Percentiles rank a stretch among this genome's conserved stretches.
These are phyloP conservation scores for Lymantria monacha DNA, from an alignment of 2,888 invertebrate species.

Conservation along the genomic window DNA sequence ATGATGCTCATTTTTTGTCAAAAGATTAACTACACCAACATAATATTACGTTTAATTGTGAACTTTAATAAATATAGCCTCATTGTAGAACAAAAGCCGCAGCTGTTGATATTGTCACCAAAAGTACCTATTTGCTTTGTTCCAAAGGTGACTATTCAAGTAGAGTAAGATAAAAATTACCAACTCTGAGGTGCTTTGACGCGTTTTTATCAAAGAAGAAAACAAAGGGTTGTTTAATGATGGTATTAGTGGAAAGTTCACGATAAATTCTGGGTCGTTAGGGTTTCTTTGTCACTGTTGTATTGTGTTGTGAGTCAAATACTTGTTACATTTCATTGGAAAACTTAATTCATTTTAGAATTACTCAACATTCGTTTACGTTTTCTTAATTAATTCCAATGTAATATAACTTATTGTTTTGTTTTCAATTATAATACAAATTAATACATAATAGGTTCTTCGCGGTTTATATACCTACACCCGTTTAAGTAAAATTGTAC, in stretches of 20 bases:
- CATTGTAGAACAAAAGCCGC: conserved; percentile 38
- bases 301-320: conserved; percentile 67
- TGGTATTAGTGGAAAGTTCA: conserved; percentile 78
- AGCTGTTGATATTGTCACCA: conserved; percentile 53
- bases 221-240: conserved; percentile 80
- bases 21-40: conserved; percentile 14
- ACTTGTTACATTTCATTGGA: conserved; percentile 54
- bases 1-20: conserved; percentile 15
- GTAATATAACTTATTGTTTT: background rate
- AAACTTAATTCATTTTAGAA: conserved; percentile 46
- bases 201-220: conserved; percentile 76
- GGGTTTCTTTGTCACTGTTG: conserved; percentile 71
- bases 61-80: conserved; percentile 37
- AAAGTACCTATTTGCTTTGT: conserved; percentile 60
- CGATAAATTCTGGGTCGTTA: conserved; percentile 78
- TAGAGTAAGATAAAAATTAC: conserved; percentile 76
- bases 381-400: conserved; percentile 9
- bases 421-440: background rate
- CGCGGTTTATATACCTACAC: too few species aligned
- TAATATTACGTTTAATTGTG: conserved; percentile 19
- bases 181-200: conserved; percentile 62
- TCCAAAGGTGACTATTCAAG: conserved; percentile 58
- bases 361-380: conserved; percentile 7
- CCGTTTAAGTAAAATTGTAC: too few species aligned
- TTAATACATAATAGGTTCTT: too few species aligned